Conservation (phyloP, 53 echinoderm and acorn worm genomes). For the Echinarachnius parma region DNA sequence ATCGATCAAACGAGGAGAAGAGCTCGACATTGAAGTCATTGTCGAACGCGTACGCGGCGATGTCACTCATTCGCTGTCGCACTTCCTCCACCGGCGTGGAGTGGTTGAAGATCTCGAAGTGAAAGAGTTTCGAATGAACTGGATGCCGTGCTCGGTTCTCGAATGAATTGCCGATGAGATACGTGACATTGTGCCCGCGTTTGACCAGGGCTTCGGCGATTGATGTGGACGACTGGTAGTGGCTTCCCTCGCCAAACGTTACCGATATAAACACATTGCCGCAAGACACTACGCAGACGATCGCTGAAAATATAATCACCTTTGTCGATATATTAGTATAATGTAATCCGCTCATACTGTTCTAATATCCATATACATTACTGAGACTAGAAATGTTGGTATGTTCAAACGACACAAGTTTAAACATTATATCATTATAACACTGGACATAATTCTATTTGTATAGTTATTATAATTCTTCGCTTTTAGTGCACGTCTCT, state of each 20-base stretch:
- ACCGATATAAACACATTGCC: constrained; percentile 33
- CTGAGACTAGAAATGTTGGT: too few species aligned
- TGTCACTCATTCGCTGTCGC: constrained; percentile 5
- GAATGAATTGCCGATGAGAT: constrained; percentile 44
- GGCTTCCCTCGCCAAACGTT: constrained; percentile 50
- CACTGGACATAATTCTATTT: too few species aligned
- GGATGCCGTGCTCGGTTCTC: constrained; percentile 28
- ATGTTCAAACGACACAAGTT: too few species aligned
- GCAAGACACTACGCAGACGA: background rate
- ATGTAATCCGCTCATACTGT: background rate
- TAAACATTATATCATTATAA: too few species aligned
- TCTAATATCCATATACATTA: background rate
- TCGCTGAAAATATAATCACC: too few species aligned
- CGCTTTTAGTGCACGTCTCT: too few species aligned
- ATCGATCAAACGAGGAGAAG: background rate
- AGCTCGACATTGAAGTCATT: constrained; percentile 22
- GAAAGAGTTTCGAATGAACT: constrained; percentile 13
- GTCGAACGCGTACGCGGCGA: constrained; percentile 9
- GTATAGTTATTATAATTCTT: too few species aligned
- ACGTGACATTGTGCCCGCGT: constrained; percentile 42
- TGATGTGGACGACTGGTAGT: constrained; percentile 43
- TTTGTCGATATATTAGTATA: background rate
- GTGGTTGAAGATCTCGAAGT: constrained; percentile 49
- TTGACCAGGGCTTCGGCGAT: constrained; percentile 42
- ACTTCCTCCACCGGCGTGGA: constrained; percentile 40